Conservation (phyloP, 2,113 vertebrate genomes). For the Platichthys stellatus region DNA sequence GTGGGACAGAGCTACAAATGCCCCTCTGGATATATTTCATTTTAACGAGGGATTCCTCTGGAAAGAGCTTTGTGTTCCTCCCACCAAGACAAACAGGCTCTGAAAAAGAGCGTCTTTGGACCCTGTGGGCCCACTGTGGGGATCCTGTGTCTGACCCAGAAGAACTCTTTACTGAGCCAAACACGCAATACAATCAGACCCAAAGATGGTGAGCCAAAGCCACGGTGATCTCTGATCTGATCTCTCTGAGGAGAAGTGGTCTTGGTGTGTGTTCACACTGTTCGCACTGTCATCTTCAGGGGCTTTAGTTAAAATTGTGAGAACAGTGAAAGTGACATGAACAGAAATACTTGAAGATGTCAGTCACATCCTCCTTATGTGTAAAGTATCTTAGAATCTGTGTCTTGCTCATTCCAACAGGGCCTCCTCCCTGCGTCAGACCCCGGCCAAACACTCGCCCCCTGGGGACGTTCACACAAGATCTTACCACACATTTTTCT, state of each 20-base stretch:
- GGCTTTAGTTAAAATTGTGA: not conserved
- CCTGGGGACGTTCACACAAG: conserved; percentile 54
- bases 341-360: not conserved
- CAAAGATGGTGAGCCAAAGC: conserved; percentile 44
- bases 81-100: conserved; percentile 74
- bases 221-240: conserved; percentile 27
- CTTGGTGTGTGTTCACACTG: too few species aligned
- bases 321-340: not conserved
- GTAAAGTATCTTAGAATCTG: conserved; percentile 6
- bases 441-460: conserved; percentile 44
- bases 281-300: too few species aligned
- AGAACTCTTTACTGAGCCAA: conserved; percentile 54
- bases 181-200: conserved; percentile 31
- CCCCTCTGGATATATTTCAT: conserved; percentile 56
- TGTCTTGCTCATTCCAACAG: conserved; percentile 16
- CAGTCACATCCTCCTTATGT: not conserved
- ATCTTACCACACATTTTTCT: conserved; percentile 68
- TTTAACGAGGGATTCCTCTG: conserved; percentile 62
- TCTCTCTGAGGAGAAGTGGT: not conserved
- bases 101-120: conserved; percentile 50
- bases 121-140: conserved; percentile 54
- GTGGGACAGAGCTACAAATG: conserved; percentile 45
- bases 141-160: conserved; percentile 64
- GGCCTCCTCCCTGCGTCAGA: conserved; percentile 45
- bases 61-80: conserved; percentile 57